Evolutionary conservation across 2,888 invertebrate genomes (phyloP).

Genomic region (Iphiclides podalirius): DNA sequence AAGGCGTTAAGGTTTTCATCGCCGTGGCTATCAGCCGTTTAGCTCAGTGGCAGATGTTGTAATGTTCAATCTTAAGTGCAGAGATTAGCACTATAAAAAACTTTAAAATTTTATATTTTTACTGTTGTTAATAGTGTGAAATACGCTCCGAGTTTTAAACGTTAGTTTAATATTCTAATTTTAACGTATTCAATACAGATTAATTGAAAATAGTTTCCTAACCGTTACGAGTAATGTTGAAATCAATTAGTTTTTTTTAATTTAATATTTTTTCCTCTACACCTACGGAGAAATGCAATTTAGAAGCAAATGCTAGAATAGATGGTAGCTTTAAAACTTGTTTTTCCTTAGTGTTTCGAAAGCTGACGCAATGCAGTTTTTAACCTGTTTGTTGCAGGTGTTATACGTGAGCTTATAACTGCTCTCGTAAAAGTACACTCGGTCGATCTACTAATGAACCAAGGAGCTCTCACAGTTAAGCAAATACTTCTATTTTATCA

Average conservation of each 20-base stretch:
- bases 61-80: no score
- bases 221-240: no score
- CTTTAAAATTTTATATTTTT: no score
- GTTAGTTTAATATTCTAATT: neutral
- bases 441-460: constrained; percentile 7
- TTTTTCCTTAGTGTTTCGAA: constrained; percentile 52
- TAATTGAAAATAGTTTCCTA: neutral
- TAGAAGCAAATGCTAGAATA: constrained; percentile 28
- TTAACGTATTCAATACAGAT: neutral
- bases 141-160: no score
- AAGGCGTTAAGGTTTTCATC: no score
- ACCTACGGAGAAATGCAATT: constrained; percentile 18
- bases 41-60: no score
- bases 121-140: no score
- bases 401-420: constrained; percentile 23
- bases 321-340: constrained; percentile 35
- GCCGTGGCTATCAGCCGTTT: no score
- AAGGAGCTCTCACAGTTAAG: neutral
- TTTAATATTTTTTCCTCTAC: no score
- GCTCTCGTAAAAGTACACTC: constrained; percentile 11
- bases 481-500: neutral
- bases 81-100: no score
- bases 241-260: no score
- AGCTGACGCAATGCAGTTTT: constrained; percentile 53
- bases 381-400: constrained; percentile 47